Base-by-base conservation (phyloP, 2,797 vertebrate genomes). In the Capromys pilorides region DNA sequence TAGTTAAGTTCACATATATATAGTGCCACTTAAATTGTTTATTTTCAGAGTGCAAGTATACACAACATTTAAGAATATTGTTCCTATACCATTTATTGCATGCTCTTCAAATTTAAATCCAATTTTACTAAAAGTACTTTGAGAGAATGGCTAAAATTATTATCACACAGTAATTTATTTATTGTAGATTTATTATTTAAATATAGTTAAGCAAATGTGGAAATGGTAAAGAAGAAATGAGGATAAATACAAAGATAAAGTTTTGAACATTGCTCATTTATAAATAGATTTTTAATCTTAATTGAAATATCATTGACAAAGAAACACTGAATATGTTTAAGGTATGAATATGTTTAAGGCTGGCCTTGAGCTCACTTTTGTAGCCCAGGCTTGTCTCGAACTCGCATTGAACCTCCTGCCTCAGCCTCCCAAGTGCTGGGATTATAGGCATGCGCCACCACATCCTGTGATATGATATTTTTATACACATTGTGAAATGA, bases 61-160 rank as follows among this genome's bases (percentile, higher is more conserved):
- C 8, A 45, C 45, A 78, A 3, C 4, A 75, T 28, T 61, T 93
- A 18, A n/a, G 90, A 54, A n/a, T 79, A 78, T 13, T 57, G 80
- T 95, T 22, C n/a, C 13, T 2, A 10, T 75, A 41, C 6, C 2
- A 86, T 67, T 67, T 71, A 16, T 41, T 54, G 3, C 49, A 14
- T 51, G 6, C 28, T 84, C n/a, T 13, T 67, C 19, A 64, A 87
- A 84, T 75, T n/a, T 39, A 79, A 66, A 79, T 83, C 73, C 62
- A 93, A 9, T 92, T 80, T 84, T 84, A 80, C 6, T 84, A 61
- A 51, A 66, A 67, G 28, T 62, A 75, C 67, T 73, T 89, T 75
- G n/a, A 8, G 16, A 79, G 24, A 78, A 73, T 10, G 10, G 22
- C 6, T 0, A 75, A 92, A 36, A 16, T n/a, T 94, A 0, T 51